Conservation (phyloP, 2,888 invertebrate genomes). For the Lumbricus terrestris region DNA sequence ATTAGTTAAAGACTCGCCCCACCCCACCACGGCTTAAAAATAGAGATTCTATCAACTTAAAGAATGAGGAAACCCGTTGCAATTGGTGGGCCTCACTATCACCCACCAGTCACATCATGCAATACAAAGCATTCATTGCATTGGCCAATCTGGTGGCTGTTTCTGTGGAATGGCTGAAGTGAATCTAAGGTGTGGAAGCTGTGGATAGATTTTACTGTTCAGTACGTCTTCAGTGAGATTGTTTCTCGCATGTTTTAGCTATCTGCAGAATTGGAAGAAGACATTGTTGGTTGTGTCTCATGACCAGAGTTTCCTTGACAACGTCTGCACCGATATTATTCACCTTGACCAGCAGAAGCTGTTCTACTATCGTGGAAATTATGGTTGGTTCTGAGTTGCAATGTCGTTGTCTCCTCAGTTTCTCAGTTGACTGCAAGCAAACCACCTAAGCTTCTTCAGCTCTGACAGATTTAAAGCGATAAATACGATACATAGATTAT, state of each 20-base stretch:
- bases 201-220: neutral
- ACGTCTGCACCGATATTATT: constrained; percentile 97
- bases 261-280: constrained; percentile 97
- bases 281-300: constrained; percentile 96
- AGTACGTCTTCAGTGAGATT: neutral
- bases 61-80: no score
- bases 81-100: no score
- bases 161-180: neutral
- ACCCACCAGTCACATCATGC: no score
- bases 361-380: constrained; percentile 86
- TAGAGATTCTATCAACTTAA: no score
- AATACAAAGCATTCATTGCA: no score
- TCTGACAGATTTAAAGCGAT: neutral
- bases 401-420: neutral
- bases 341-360: constrained; percentile 92
- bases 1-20: no score
- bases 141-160: no score
- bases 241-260: constrained; percentile 65
- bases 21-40: no score
- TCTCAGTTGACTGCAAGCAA: neutral
- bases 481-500: neutral
- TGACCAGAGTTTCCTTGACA: constrained; percentile 99
- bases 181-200: neutral
- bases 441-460: neutral
- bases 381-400: constrained; percentile 44